Evolutionary conservation across 2,797 vertebrate genomes (phyloP).

Genomic region (Crocodylus rhombifer): DNA sequence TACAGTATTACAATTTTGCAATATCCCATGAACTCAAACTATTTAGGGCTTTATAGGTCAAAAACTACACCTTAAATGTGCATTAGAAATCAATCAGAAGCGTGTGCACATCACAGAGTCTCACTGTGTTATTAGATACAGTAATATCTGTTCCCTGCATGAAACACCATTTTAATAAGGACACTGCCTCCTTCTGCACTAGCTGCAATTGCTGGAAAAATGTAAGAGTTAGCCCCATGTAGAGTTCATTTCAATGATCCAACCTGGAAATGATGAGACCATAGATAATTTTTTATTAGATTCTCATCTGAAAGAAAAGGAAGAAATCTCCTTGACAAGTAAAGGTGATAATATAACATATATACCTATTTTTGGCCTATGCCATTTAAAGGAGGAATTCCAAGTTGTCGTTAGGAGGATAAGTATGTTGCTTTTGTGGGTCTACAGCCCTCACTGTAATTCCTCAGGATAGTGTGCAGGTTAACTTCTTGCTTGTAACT

Average conservation of each 20-base stretch:
- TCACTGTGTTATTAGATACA: neutral
- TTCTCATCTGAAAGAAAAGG: neutral
- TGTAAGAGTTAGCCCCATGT: neutral
- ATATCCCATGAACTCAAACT: neutral
- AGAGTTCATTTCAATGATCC: neutral
- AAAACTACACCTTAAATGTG: neutral
- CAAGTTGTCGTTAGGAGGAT: neutral
- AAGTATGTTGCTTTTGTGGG: neutral
- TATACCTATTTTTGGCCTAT: neutral
- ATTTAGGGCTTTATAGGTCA: neutral
- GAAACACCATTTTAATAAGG: neutral
- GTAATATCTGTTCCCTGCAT: rapidly evolving
- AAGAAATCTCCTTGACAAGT: neutral
- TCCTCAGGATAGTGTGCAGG: neutral
- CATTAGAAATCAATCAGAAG: neutral
- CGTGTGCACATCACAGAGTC: neutral
- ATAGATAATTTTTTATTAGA: neutral
- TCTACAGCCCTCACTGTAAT: neutral
- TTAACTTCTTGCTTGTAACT: neutral
- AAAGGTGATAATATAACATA: rapidly evolving
- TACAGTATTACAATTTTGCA: neutral
- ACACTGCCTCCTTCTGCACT: neutral
- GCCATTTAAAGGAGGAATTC: neutral
- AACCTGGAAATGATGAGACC: neutral
- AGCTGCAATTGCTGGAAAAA: neutral